Conservation (phyloP, 2,113 vertebrate genomes). For the Scomber japonicus region DNA sequence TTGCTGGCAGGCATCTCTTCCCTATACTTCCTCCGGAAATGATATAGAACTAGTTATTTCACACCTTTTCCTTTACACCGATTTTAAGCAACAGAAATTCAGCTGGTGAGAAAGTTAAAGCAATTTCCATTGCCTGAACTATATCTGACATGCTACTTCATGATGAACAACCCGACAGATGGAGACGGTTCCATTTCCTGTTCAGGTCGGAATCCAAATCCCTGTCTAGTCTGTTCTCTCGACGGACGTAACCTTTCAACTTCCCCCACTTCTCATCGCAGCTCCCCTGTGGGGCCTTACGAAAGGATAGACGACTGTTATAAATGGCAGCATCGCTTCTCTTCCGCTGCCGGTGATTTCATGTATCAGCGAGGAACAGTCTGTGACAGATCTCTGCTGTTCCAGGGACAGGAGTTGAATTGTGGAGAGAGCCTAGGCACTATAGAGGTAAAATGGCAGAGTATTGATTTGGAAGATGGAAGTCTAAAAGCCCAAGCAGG, state of each 20-base stretch:
- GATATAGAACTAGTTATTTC: slow-evolving; percentile 14
- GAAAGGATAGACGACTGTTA: slow-evolving; percentile 42
- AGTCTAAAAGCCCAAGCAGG: slow-evolving; percentile 24
- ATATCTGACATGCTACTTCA: slow-evolving; percentile 23
- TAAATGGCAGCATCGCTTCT: slow-evolving; percentile 62
- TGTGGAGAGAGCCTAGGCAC: slow-evolving; percentile 14
- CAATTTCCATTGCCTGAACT: slow-evolving; percentile 39
- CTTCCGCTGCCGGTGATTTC: slow-evolving; percentile 55
- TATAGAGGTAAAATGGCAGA: slow-evolving; percentile 60
- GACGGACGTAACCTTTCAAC: slow-evolving; percentile 71
- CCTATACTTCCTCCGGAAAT: slow-evolving; percentile 5
- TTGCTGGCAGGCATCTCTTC: background rate
- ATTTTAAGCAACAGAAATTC: slow-evolving; percentile 5
- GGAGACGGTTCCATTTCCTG: slow-evolving; percentile 47
- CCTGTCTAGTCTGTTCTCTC: slow-evolving; percentile 36
- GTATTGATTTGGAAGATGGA: slow-evolving; percentile 63
- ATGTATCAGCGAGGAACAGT: slow-evolving; percentile 55
- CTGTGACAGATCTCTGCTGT: slow-evolving; percentile 54
- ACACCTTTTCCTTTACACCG: slow-evolving; percentile 5
- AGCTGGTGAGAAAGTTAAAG: slow-evolving; percentile 29
- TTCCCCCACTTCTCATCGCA: slow-evolving; percentile 39
- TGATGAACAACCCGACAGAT: slow-evolving; percentile 56
- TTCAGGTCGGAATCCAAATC: slow-evolving; percentile 45
- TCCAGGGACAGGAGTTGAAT: slow-evolving; percentile 58
- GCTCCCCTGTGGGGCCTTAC: slow-evolving; percentile 19